Evolutionary conservation across 2,888 invertebrate genomes (phyloP).

Genomic region (Leistus spinibarbis): DNA sequence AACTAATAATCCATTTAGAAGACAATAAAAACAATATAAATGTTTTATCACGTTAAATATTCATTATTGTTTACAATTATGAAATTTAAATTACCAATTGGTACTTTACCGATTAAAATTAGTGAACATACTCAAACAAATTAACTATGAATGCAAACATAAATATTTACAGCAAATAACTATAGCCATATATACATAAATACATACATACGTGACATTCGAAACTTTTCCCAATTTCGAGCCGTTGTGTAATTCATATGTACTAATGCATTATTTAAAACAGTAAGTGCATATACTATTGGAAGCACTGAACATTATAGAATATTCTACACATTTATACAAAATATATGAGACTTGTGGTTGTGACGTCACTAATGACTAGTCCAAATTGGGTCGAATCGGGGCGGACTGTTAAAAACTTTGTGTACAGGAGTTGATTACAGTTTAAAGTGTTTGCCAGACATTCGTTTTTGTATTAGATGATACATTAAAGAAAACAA

Average conservation of each 20-base stretch:
- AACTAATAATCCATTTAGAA: no score
- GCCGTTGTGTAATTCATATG: neutral
- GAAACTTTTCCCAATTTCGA: neutral
- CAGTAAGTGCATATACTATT: neutral
- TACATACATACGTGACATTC: neutral
- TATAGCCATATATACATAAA: neutral
- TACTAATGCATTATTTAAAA: neutral
- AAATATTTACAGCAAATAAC: no score
- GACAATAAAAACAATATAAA: no score
- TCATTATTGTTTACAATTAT: no score
- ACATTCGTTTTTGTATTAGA: neutral
- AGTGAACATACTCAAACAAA: no score
- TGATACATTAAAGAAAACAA: constrained; percentile 23
- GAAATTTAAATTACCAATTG: no score
- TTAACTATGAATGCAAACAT: no score
- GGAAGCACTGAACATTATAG: neutral
- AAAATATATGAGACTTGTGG: constrained; percentile 11
- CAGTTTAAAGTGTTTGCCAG: constrained; percentile 26
- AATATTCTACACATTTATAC: neutral
- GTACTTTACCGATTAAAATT: no score
- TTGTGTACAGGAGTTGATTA: constrained; percentile 12
- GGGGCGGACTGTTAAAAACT: constrained; percentile 6
- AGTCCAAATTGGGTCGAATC: constrained; percentile 23
- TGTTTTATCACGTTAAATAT: no score
- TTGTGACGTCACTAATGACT: constrained; percentile 26